Evolutionary conservation across 2,888 invertebrate species (phyloP).

Genomic region (Mactromeris polynyma): DNA sequence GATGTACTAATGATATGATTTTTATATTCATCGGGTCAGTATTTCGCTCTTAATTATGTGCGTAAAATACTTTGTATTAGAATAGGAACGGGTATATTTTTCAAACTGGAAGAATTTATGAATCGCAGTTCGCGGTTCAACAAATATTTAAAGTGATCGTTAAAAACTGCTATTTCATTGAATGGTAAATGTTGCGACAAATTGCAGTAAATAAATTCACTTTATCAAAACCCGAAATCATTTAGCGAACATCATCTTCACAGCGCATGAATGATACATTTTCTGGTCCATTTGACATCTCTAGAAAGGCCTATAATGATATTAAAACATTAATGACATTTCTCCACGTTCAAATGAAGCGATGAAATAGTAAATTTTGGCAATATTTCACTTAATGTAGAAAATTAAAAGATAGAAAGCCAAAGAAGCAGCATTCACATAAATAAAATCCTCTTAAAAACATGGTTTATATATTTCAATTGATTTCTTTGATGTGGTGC

Average conservation of each 20-base stretch:
- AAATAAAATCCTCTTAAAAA: background rate
- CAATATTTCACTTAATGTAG: conserved; percentile 29
- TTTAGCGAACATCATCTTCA: conserved; percentile 43
- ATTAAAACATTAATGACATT: conserved; percentile 67
- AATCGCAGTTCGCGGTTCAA: background rate
- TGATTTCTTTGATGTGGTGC: conserved; percentile 9
- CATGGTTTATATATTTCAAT: background rate
- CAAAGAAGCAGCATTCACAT: background rate
- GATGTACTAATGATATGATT: too few species aligned
- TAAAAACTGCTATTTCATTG: conserved; percentile 40
- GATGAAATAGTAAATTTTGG: conserved; percentile 57
- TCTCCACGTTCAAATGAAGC: conserved; percentile 48
- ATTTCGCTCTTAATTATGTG: background rate
- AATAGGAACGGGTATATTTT: background rate
- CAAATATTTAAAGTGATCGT: background rate
- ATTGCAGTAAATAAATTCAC: conserved; percentile 54
- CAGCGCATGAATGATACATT: conserved; percentile 57
- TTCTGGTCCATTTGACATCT: conserved; percentile 57
- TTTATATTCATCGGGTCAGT: too few species aligned
- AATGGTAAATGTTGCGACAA: conserved; percentile 53
- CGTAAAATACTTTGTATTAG: background rate
- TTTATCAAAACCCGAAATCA: conserved; percentile 56
- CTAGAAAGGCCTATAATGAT: conserved; percentile 44
- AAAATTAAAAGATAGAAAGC: conserved; percentile 17
- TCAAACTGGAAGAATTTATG: background rate